Conservation (phyloP, 2,797 vertebrate species). For the Anniella stebbinsi region DNA sequence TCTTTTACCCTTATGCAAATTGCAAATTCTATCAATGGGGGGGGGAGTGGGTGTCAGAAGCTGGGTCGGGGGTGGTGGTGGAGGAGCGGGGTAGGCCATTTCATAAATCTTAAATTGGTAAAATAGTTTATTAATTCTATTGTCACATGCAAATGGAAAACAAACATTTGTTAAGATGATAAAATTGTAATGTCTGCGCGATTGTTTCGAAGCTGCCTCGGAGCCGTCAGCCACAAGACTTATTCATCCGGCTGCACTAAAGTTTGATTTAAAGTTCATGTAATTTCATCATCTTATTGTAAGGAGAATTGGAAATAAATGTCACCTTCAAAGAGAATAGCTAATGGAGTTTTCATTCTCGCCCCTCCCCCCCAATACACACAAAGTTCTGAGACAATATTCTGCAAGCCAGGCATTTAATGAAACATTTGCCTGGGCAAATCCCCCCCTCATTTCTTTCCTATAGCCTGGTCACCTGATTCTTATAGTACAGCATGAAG, state of each 20-base stretch:
- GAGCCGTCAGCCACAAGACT: conserved; percentile 35
- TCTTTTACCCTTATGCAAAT: conserved; percentile 57
- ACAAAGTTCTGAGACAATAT: conserved; percentile 52
- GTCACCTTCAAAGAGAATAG: conserved; percentile 58
- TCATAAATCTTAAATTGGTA: conserved; percentile 60
- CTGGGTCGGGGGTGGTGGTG: neutral
- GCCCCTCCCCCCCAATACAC: neutral
- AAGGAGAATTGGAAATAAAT: conserved; percentile 68
- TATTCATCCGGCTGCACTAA: conserved; percentile 46
- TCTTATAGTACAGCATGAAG: conserved; percentile 9
- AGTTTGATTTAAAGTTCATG: conserved; percentile 70
- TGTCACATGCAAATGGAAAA: conserved; percentile 75
- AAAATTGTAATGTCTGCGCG: conserved; percentile 18
- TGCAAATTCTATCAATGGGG: conserved; percentile 55
- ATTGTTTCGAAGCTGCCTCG: conserved; percentile 18
- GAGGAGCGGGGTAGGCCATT: conserved; percentile 29
- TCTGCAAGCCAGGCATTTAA: conserved; percentile 4
- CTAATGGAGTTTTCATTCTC: conserved; percentile 50
- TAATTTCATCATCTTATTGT: conserved; percentile 52
- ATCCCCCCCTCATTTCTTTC: conserved; percentile 20
- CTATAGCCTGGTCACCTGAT: neutral
- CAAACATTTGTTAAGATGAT: conserved; percentile 73
- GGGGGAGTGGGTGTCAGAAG: conserved; percentile 30
- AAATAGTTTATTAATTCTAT: conserved; percentile 72
- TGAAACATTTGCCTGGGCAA: neutral